A percentile compares a stretch with the other conserved stretches of the same genome.
phyloP scores from a whole-genome alignment of 2,113 vertebrate genomes.

The Chaetorhynchus papuensis region DNA sequence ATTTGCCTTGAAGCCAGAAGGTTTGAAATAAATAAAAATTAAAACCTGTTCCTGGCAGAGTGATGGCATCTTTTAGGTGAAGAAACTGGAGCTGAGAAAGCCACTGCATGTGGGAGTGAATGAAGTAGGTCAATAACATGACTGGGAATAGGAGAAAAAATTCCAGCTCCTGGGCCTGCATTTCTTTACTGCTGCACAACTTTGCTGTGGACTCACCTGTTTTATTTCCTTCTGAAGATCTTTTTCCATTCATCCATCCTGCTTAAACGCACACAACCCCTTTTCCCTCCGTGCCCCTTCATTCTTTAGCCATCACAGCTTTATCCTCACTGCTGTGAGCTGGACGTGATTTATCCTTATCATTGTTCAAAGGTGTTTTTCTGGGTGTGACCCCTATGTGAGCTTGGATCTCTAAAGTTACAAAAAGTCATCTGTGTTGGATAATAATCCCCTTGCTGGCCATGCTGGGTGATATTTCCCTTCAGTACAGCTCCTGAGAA shows the following conservation, averaged over 20 bases:
- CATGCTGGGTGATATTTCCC: not conserved
- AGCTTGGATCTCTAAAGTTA: not conserved
- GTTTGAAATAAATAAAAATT: not conserved
- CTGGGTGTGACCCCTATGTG: not conserved
- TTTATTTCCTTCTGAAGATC: not conserved
- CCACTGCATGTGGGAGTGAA: not conserved
- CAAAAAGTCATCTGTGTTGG: not conserved
- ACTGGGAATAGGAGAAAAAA: not conserved
- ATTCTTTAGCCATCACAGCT: not conserved
- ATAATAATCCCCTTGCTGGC: not conserved
- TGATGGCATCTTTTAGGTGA: not conserved
- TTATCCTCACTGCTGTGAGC: not conserved
- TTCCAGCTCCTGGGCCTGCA: not conserved
- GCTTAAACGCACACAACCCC: not conserved
- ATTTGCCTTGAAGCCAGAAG: not conserved
- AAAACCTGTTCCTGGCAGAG: not conserved
- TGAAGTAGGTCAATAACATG: not conserved
- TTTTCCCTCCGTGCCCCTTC: not conserved
- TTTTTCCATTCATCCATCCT: not conserved
- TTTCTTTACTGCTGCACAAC: not conserved
- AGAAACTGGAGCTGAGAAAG: not conserved
- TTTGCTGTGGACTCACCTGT: not conserved
- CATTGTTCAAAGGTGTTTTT: not conserved
- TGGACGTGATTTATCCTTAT: not conserved
- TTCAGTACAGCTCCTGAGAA: not conserved